Percentiles rank a stretch among this genome's conserved stretches.
These are phyloP conservation scores for Heterohyrax brucei DNA, from an alignment of 2,797 vertebrate species.

Conservation along the genomic window DNA sequence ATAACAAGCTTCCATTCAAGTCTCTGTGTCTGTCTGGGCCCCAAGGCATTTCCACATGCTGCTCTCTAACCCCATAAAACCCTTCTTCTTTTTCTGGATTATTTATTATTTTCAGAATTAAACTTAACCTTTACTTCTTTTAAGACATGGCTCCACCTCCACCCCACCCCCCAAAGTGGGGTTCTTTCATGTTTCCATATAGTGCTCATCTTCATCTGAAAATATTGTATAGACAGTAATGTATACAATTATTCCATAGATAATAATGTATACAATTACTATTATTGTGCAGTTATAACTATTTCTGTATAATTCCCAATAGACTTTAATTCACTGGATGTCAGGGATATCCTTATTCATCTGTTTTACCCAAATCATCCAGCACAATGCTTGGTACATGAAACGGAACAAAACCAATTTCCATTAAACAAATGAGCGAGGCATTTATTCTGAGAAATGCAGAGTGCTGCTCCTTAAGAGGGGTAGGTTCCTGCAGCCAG, in stretches of 20 bases:
- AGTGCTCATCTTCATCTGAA: background rate
- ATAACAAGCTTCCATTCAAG: background rate
- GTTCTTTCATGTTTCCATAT: background rate
- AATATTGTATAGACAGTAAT: background rate
- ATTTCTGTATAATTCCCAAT: background rate
- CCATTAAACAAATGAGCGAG: background rate
- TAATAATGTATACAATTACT: too few relatives aligned
- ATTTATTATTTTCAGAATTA: constrained; percentile 48
- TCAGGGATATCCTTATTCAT: constrained; percentile 31
- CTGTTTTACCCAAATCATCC: background rate
- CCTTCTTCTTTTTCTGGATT: constrained; percentile 8
- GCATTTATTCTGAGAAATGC: constrained; percentile 14
- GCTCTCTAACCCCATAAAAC: background rate
- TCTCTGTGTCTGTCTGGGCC: background rate
- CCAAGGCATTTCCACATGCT: background rate
- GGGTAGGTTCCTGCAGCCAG: background rate
- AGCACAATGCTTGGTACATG: background rate
- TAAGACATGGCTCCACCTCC: background rate
- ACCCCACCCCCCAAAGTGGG: background rate
- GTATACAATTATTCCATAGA: too few relatives aligned
- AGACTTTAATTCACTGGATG: background rate
- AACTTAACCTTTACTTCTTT: background rate
- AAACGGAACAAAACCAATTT: background rate
- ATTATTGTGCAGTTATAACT: background rate
- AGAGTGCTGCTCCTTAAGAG: background rate